Evolutionary conservation across 2,888 invertebrate genomes (phyloP).

Genomic region (Hyposoter didymator): DNA sequence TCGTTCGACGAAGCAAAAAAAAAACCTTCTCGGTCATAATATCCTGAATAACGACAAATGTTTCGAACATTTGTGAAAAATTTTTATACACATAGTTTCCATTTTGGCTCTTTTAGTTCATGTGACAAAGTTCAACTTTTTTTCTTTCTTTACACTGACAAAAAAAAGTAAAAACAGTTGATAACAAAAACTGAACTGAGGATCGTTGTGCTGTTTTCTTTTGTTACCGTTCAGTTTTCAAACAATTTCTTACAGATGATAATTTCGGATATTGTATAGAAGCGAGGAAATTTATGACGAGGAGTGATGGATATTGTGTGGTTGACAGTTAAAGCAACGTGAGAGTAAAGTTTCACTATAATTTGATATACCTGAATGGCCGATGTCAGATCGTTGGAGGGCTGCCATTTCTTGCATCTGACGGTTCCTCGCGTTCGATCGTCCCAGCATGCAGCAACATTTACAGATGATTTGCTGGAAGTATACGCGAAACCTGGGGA

Average conservation of each 20-base stretch:
- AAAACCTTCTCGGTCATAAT: neutral
- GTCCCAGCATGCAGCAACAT: constrained; percentile 85
- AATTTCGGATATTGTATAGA: neutral
- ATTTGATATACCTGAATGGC: constrained; percentile 72
- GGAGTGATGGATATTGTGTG: constrained; percentile 10
- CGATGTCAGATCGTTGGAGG: constrained; percentile 73
- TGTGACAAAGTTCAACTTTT: neutral
- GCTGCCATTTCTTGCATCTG: constrained; percentile 79
- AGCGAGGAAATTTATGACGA: neutral
- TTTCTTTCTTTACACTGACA: neutral
- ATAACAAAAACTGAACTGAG: neutral
- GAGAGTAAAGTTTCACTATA: neutral
- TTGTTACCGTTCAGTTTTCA: neutral
- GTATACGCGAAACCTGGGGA: constrained; percentile 82
- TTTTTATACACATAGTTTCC: neutral
- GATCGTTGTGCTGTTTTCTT: neutral
- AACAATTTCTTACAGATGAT: neutral
- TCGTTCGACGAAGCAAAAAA: neutral
- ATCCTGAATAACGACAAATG: constrained; percentile 4
- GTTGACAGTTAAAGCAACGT: neutral
- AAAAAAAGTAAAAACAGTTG: neutral
- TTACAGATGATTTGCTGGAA: constrained; percentile 81
- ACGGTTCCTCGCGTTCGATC: constrained; percentile 85
- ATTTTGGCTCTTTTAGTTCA: neutral
- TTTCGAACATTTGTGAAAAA: neutral